Percentiles rank a stretch among this genome's conserved stretches.
phyloP scores from a whole-genome alignment of 1,140 invertebrate species.

The Drosophila elegans region DNA sequence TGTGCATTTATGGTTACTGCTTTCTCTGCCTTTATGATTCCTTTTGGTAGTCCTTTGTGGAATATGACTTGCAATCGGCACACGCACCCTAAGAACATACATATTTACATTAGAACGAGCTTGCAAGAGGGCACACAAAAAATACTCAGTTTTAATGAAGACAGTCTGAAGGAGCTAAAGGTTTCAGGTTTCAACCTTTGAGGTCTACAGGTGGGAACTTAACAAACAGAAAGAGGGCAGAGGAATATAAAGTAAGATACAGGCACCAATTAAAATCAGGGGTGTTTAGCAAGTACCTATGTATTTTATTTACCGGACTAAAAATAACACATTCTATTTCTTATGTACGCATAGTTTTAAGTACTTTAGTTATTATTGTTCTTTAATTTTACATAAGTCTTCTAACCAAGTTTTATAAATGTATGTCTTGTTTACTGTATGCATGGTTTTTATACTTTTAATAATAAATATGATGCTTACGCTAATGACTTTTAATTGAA shows the following conservation, averaged over 20 bases:
- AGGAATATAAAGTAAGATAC: background rate
- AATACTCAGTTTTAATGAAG: conserved; percentile 6
- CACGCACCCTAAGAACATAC: conserved; percentile 24
- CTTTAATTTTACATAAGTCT: no score
- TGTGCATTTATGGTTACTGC: conserved; percentile 56
- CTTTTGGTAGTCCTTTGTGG: conserved; percentile 9
- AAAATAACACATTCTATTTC: no score
- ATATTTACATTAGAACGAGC: background rate
- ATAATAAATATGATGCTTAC: no score
- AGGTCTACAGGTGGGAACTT: conserved; percentile 2
- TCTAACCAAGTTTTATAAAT: no score
- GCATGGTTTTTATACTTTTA: no score
- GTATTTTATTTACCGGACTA: no score
- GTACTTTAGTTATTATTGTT: no score
- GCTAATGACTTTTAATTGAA: no score
- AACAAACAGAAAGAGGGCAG: background rate
- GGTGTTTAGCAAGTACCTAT: no score
- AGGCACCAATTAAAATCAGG: no score
- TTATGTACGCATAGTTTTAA: no score
- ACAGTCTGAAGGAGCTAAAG: background rate
- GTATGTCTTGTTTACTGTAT: no score
- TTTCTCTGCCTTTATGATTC: conserved; percentile 26
- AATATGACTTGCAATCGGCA: conserved; percentile 33
- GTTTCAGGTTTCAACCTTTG: background rate
- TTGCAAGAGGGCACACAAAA: background rate